Evolutionary conservation across 2,113 vertebrate species (phyloP), one percentile per base, ranked within the genome.

Genomic region (Leucoraja erinaceus): DNA sequence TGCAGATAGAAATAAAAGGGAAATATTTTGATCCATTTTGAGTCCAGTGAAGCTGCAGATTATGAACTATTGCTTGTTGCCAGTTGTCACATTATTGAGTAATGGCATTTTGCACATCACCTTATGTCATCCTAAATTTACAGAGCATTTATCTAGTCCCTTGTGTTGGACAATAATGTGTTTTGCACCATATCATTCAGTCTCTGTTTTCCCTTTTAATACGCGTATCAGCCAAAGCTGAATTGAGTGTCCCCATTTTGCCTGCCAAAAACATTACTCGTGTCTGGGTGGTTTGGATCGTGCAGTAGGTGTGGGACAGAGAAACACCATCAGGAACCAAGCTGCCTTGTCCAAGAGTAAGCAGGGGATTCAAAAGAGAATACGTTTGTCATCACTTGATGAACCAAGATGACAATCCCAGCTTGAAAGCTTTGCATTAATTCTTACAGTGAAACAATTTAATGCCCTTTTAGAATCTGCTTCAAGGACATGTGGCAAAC

Each of bases 371-470:
- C 86, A 90, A 22, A 68, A 20, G 86, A 66, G 12, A 90, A 90
- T 68, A 68, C 66, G 25, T 91, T 18, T 33, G 38, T 91, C 88
- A 72, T 33, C 25, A 10, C 8, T 68, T 91, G 66, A 91, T 91
- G 16, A 47, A 68, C 63, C 18, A 91, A 91, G 33, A 91, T 91
- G 88, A 91, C 88, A 72, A 72, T 70, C 38, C 31, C 47, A 72
- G 66, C 66, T 72, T 91, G 88, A 72, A 91, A 91, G 88, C 66
- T 47, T 66, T 20, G 9, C 88, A 70, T 91, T 68, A 68, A n/a
- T 33, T 38, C 66, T 84, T 91, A 33, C 25, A n/a, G 5, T 91
- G 31, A 70, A 47, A 9, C 11, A 70, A 33, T 70, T 47, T 91
- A n/a, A 70, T 91, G 0, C 66, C 66, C 8, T 91, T 90, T 91